Percentiles rank a stretch among this genome's conserved stretches.
Conservation (phyloP, 1,140 invertebrate species). For the Drosophila pandora region DNA sequence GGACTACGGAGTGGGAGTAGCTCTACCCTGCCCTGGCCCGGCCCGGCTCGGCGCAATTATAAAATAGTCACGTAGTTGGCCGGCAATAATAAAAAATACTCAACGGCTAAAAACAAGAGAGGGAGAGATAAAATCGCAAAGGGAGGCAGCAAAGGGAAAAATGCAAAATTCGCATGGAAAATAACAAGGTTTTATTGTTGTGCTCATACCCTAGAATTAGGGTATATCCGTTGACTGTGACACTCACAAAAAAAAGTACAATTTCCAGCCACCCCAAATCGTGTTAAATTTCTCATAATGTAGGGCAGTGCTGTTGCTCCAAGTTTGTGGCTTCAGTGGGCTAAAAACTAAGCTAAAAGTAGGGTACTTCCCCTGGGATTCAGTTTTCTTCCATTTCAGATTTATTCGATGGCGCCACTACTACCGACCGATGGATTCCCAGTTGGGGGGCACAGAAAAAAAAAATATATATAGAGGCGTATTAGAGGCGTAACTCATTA, state of each 20-base stretch:
- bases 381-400: slow-evolving; percentile 22
- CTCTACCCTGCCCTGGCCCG: background rate
- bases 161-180: slow-evolving; percentile 35
- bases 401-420: slow-evolving; percentile 39
- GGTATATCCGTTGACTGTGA: slow-evolving; percentile 1
- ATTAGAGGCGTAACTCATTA: slow-evolving; percentile 54
- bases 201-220: slow-evolving; percentile 7
- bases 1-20: slow-evolving; percentile 10
- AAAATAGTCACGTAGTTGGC: slow-evolving; percentile 70
- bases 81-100: slow-evolving; percentile 21
- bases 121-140: slow-evolving; percentile 27
- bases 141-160: background rate
- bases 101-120: slow-evolving; percentile 47
- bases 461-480: slow-evolving; percentile 52
- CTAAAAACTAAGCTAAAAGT: slow-evolving; percentile 5
- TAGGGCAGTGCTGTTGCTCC: slow-evolving; percentile 4
- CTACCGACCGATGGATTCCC: slow-evolving; percentile 16
- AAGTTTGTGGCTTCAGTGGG: slow-evolving; percentile 16
- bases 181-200: slow-evolving; percentile 22
- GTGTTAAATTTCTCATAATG: slow-evolving; percentile 12
- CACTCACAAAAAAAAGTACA: background rate
- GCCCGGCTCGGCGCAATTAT: slow-evolving; percentile 45
- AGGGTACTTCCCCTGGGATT: slow-evolving; percentile 20
- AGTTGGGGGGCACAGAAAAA: slow-evolving; percentile 11
- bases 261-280: slow-evolving; percentile 15